Evolutionary conservation across 2,113 vertebrate species (phyloP).

Genomic region (Python bivittatus): DNA sequence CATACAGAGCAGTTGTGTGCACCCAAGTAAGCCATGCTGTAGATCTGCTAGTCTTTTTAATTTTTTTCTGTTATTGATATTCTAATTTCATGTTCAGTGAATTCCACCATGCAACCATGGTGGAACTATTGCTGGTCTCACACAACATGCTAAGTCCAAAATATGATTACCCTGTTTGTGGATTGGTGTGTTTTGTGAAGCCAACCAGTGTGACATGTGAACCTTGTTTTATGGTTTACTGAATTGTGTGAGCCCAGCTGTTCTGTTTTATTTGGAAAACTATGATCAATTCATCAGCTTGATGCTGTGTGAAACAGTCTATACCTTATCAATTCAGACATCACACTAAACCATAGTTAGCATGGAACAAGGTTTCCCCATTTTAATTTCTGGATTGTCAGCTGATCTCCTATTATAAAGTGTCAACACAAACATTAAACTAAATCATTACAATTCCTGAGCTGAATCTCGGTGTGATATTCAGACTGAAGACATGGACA

Average conservation of each 20-base stretch:
- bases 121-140: background rate
- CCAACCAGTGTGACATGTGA: background rate
- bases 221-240: background rate
- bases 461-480: background rate
- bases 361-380: background rate
- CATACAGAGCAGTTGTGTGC: background rate
- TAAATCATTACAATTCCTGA: background rate
- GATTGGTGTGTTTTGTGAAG: background rate
- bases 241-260: background rate
- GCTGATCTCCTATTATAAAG: background rate
- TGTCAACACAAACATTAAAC: background rate
- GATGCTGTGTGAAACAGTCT: background rate
- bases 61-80: background rate
- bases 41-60: background rate
- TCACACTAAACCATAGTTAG: background rate
- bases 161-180: background rate
- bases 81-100: background rate
- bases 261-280: background rate
- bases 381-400: background rate
- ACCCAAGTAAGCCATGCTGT: background rate
- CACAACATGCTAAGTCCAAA: background rate
- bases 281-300: background rate
- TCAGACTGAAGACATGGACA: background rate
- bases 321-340: background rate
- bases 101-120: background rate